Base-by-base conservation (phyloP, 2,797 vertebrate genomes). In the Uromys caudimaculatus region DNA sequence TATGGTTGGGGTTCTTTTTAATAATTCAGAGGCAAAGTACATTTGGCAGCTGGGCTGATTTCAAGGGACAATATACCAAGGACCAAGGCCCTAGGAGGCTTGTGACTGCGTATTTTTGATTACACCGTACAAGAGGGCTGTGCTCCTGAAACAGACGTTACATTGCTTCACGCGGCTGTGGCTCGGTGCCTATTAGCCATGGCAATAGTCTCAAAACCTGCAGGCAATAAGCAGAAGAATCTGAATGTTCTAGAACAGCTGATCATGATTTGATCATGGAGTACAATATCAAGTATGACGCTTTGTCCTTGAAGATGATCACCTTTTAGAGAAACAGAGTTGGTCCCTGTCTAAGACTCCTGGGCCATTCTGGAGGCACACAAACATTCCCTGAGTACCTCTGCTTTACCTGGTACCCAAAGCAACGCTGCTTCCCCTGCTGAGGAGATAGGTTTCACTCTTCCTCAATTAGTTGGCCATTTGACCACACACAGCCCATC, bases 21-120 rank as follows among this genome's bases (percentile, higher is more conserved):
- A 41, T 94, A 95, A 86, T 86, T 90, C 38, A 91, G 56, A 96
- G 78, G 47, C 91, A 84, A 93, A 97, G 58, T 62, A 82, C 96
- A 60, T 29, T 91, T 96, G 93, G 71, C 93, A 77, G 67, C 90
- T 62, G 50, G 54, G 6, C 35, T 89, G 58, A 93, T 60, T 94
- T 97, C 86, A 94, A 60, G 67, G 77, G 44, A 67, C 95, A 79
- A 82, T 41, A 41, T 56, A 90, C 4, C 58, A 89, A 91, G 29
- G 21, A 81, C 62, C 92, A 73, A 35, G 58, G 78, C 71, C 44
- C 88, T 71, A 67, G 47, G 23, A 0, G 10, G 75, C 62, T 96
- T 85, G 24, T 78, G 84, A 71, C 62, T 84, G 81, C 58, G 11
- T 89, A 78, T 87, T 89, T 95, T 75, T 82, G 93, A 27, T 75